Conservation (phyloP, 2,113 vertebrate species). For the Phycodurus eques region DNA sequence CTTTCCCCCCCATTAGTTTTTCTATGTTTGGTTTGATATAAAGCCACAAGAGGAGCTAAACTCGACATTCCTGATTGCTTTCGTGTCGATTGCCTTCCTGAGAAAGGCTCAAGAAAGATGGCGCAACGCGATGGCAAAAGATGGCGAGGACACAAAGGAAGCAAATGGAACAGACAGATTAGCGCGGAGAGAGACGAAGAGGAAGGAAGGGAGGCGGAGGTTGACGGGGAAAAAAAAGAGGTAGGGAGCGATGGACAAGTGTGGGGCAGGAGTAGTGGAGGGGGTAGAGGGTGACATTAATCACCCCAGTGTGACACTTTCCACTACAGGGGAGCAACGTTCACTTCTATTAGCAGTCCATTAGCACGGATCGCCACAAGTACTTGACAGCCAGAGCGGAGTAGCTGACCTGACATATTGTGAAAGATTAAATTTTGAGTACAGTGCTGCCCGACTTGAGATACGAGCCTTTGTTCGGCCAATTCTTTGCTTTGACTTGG, state of each 20-base stretch:
- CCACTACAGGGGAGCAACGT: conserved; percentile 68
- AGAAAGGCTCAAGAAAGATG: neutral
- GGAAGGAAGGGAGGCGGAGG: conserved; percentile 20
- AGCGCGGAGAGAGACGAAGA: conserved; percentile 19
- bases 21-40: neutral
- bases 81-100: conserved; percentile 20
- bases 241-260: conserved; percentile 47
- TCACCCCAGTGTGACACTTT: conserved; percentile 67
- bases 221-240: conserved; percentile 11
- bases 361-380: conserved; percentile 74
- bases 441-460: too few relatives aligned
- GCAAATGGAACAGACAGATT: conserved; percentile 29
- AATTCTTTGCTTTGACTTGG: too few relatives aligned
- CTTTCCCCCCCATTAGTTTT: neutral
- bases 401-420: conserved; percentile 42
- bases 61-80: conserved; percentile 31
- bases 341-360: conserved; percentile 78
- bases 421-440: too few relatives aligned
- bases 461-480: too few relatives aligned
- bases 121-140: neutral
- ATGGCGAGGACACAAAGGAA: conserved; percentile 39
- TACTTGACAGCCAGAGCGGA: conserved; percentile 67
- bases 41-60: neutral
- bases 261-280: conserved; percentile 52
- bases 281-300: conserved; percentile 67